phyloP scores from a whole-genome alignment of 2,797 vertebrate genomes.

The Serranus cabrilla region DNA sequence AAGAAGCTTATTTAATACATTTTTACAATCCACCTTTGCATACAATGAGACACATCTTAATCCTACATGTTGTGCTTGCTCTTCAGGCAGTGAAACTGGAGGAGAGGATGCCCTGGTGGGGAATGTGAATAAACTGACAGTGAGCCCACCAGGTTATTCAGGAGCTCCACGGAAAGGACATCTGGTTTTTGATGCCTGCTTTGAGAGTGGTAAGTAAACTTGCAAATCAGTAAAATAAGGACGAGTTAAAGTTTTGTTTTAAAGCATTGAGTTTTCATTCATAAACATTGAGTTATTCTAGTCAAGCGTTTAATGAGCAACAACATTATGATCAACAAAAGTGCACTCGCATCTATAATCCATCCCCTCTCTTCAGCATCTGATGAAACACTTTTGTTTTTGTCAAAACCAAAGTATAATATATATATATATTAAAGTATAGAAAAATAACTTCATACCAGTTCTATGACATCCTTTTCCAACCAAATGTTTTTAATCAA shows the following conservation, averaged over 20 bases:
- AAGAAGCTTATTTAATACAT: not conserved
- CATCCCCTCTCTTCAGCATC: not conserved
- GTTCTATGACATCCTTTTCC: too few species aligned
- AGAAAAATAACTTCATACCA: too few species aligned
- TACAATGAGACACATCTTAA: not conserved
- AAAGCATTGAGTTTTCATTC: not conserved
- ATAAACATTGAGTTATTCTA: not conserved
- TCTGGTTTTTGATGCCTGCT: conserved; percentile 97
- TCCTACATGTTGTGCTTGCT: conserved; percentile 32
- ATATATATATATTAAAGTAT: too few species aligned
- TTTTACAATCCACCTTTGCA: not conserved
- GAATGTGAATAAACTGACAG: conserved; percentile 92
- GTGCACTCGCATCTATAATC: not conserved
- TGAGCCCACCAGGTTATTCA: conserved; percentile 89
- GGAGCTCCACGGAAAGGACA: conserved; percentile 92
- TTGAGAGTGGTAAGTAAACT: conserved; percentile 94
- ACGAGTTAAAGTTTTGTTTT: not conserved
- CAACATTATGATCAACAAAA: not conserved
- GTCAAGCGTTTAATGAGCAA: not conserved
- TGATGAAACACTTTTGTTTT: conserved; percentile 7
- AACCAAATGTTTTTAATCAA: too few species aligned
- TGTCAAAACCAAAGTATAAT: not conserved
- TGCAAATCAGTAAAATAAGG: not conserved
- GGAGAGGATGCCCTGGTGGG: conserved; percentile 93
- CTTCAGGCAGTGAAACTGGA: conserved; percentile 88